Base-by-base conservation (phyloP, 2,888 invertebrate species). In the Ochlodes sylvanus region DNA sequence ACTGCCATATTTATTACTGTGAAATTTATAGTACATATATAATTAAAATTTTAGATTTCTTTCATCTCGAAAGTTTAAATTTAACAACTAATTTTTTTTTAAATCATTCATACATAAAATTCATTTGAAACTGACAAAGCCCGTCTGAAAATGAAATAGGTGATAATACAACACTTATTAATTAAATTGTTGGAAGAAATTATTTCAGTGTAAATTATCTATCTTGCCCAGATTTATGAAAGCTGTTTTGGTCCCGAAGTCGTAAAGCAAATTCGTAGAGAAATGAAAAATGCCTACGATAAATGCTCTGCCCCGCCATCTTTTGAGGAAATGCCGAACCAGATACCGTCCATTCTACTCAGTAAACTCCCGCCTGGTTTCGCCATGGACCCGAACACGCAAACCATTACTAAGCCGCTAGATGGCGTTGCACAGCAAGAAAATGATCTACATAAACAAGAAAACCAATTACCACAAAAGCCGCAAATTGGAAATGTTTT, bases 211-310 rank as follows among this genome's bases (percentile, higher is more conserved):
- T 52, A 21, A 27, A 27, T 27, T 42, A 44, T 60, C 54, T 32
- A 67, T 67, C 74, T 72, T 73, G 81, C 84, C 47, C 83, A 96
- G 96, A 95, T 96, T 75, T 96, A 95, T 78, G 96, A 96, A 85
- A 95, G 95, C 77, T 96, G 96, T 79, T 96, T 96, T 72, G 96
- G 96, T 0, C 90, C 94, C 1, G 95, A 95, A 77, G 95, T 96
- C 1, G 94, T 96, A 4, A 95, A 95, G 78, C 95, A 95, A 89
- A 95, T 96, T 56, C 90, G 95, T 47, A 94, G 94, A 82, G 96
- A 96, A 86, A 94, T 96, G 93, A 95, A 95, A 81, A 94, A 94
- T 17, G 96, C 96, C 0, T 95, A 95, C 72, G 88, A 94, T 52
- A 96, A 95, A 87, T 96, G 96, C 76, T 94, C 95, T 44, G 77